These are phyloP conservation scores for Lepus townsendii DNA, from an alignment of 2,797 vertebrate genomes.

Conservation along the genomic window DNA sequence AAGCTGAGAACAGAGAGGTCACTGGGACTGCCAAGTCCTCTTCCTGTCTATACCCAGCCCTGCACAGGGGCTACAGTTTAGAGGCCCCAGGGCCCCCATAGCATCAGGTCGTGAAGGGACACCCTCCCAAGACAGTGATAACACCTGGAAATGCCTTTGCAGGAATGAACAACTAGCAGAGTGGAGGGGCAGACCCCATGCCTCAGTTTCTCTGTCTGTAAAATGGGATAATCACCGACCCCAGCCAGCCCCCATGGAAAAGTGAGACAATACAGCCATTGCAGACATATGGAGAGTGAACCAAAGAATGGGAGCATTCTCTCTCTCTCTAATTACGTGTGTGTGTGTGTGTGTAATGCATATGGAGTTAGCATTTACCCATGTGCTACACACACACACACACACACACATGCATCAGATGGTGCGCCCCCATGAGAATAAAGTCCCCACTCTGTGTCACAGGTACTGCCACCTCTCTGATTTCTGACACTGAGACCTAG, in stretches of 20 bases:
- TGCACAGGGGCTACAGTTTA: not conserved
- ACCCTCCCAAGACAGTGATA: not conserved
- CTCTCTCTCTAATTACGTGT: no score
- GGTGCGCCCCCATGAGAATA: not conserved
- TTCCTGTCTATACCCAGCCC: not conserved
- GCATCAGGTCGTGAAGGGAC: not conserved
- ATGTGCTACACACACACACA: no score
- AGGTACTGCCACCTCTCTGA: not conserved
- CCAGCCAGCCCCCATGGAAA: not conserved
- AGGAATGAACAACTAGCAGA: no score
- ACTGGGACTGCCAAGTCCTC: not conserved
- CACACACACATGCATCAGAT: not conserved
- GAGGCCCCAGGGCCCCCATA: not conserved
- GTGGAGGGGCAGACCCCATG: not conserved
- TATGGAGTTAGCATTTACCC: no score
- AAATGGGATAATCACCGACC: no score
- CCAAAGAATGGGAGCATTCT: no score
- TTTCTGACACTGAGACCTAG: no score
- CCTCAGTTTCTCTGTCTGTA: not conserved
- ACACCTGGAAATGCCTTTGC: not conserved
- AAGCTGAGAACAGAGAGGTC: not conserved
- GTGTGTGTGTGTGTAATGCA: no score
- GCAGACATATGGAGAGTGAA: no score
- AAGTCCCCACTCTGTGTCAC: not conserved
- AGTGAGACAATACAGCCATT: not conserved